These are phyloP conservation scores for Phallusia fumigata DNA, from an alignment of 23 tunicate species.

Conservation along the genomic window DNA sequence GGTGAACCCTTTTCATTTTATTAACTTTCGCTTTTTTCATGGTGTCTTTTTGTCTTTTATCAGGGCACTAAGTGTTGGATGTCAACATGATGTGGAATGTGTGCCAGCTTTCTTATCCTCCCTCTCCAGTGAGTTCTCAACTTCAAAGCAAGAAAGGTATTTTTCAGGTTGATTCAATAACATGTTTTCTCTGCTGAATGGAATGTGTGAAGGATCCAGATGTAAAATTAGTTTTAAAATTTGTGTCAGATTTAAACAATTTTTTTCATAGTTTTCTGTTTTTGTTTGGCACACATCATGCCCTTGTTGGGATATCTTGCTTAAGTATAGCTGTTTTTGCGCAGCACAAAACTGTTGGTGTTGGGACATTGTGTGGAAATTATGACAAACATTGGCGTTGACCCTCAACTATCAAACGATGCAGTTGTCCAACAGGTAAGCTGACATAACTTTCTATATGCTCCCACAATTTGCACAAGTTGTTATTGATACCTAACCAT, in stretches of 20 bases:
- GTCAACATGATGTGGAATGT: slow-evolving; percentile 55
- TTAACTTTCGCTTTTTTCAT: background rate
- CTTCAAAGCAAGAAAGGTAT: slow-evolving; percentile 18
- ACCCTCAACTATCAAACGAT: slow-evolving; percentile 15
- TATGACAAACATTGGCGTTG: slow-evolving; percentile 65
- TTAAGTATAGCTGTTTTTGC: too few species aligned
- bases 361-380: slow-evolving; percentile 71
- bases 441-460: background rate
- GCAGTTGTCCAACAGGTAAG: slow-evolving; percentile 35
- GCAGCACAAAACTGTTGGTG: slow-evolving; percentile 21
- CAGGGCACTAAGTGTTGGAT: slow-evolving; percentile 70
- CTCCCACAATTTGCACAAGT: too few species aligned
- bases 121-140: slow-evolving; percentile 54
- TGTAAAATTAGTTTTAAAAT: too few species aligned
- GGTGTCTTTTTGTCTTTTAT: background rate
- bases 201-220: background rate
- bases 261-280: too few species aligned
- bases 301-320: too few species aligned
- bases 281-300: too few species aligned
- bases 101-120: slow-evolving; percentile 83
- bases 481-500: too few species aligned
- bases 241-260: too few species aligned
- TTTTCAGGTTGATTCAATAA: background rate
- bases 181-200: too few species aligned
- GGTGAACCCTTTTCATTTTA: background rate